Evolutionary conservation across 2,113 vertebrate genomes (phyloP), one percentile per base, ranked within the genome.

Genomic region (Ciconia maguari): DNA sequence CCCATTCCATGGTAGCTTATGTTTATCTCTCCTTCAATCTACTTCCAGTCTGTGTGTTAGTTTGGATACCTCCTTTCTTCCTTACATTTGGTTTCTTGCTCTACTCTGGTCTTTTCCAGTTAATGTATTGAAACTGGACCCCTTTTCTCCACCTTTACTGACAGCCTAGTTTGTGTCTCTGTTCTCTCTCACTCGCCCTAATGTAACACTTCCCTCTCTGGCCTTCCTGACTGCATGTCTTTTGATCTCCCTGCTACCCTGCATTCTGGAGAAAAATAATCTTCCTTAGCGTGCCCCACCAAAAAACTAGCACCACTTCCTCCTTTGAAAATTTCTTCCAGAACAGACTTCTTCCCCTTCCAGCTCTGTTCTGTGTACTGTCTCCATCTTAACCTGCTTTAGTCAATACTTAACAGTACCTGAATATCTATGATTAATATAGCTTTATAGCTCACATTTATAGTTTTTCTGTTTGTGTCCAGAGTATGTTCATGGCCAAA

Each of bases 211-310:
- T 83, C 44, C 44, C 48, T 76, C 38, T 46, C 52, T 18, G 48
- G 69, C 61, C 66, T 72, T 87, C 30, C 82, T 90, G 65, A 20
- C 21, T 41, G 15, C 30, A 13, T 29, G 36, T 44, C 34, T 83
- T 77, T 68, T 69, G 51, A 46, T 85, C 38, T 71, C 58, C 64
- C 49, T 34, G 11, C 48, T 83, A 58, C 32, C n/a, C 29, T 54
- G 32, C 34, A 46, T 70, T 61, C n/a, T 83, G 29, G 32, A 86
- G 22, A 72, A 89, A 86, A 80, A 34, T 44, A 48, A 36, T 42
- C 49, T 44, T 34, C 36, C 54, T 38, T 52, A 38, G 17, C 1
- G 0, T n/a, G 22, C 2, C 16, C 4, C 41, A 12, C 12, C 5
- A 0, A 46, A 57, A 65, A 36, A 9, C 25, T 21, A 51, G 41